Evolutionary conservation across 35 echinoderm and acorn worm genomes (phyloP).

Genomic region (Acanthaster planci): DNA sequence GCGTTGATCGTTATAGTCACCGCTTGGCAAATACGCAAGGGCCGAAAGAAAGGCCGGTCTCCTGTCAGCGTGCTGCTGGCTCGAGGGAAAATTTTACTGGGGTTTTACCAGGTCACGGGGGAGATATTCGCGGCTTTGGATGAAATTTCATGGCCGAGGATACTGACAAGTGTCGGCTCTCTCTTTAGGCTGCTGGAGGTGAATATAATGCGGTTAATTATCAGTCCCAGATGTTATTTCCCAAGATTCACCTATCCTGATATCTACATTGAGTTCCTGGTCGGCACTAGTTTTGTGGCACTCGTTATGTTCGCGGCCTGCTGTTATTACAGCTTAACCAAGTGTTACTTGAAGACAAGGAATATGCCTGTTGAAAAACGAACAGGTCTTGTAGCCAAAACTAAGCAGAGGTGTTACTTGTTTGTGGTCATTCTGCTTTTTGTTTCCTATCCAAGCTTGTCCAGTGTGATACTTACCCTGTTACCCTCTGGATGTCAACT

Average conservation of each 20-base stretch:
- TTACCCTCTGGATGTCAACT: slow-evolving; percentile 40
- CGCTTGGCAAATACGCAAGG: slow-evolving; percentile 8
- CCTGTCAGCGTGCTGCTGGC: slow-evolving; percentile 33
- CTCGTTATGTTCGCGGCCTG: neutral
- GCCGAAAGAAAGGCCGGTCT: neutral
- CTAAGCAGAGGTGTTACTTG: slow-evolving; percentile 26
- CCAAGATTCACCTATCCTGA: neutral
- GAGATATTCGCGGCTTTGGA: slow-evolving; percentile 36
- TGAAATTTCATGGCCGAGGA: slow-evolving; percentile 29
- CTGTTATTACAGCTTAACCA: neutral
- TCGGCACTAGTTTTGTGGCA: neutral
- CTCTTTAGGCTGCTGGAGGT: slow-evolving; percentile 21
- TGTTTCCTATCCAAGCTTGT: slow-evolving; percentile 36
- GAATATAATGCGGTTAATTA: slow-evolving; percentile 9
- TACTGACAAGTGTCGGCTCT: slow-evolving; percentile 20
- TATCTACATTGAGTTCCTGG: slow-evolving; percentile 28
- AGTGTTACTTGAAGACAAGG: neutral
- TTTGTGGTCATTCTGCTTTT: slow-evolving; percentile 48
- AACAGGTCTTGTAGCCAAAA: neutral
- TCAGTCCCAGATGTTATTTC: slow-evolving; percentile 41
- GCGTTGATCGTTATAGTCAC: neutral
- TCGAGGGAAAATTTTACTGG: slow-evolving; percentile 53
- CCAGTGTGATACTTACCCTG: slow-evolving; percentile 41
- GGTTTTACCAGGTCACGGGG: slow-evolving; percentile 60
- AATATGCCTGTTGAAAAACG: neutral